A percentile compares a stretch with the other conserved stretches of the same genome.
Conservation (phyloP, 37 sponge, comb jelly and placozoan species). For the Geodia barretti region DNA sequence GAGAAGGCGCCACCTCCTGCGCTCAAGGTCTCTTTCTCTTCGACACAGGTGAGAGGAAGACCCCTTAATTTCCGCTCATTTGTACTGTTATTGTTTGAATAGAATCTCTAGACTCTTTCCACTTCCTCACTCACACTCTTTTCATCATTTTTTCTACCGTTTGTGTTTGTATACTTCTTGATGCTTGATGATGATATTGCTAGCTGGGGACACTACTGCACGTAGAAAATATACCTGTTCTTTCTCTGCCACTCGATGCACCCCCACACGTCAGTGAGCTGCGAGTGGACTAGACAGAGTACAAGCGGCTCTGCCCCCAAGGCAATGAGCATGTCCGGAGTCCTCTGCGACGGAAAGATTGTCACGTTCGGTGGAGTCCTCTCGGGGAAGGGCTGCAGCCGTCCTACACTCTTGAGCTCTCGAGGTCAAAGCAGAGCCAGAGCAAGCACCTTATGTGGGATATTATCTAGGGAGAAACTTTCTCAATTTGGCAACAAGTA, state of each 20-base stretch:
- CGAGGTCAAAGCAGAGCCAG: no score
- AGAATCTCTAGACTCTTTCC: no score
- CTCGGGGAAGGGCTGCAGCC: conserved; percentile 30
- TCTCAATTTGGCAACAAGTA: not conserved
- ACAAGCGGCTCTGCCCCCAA: conserved; percentile 49
- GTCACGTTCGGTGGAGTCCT: conserved; percentile 78
- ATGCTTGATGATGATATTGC: not conserved
- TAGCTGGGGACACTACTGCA: not conserved
- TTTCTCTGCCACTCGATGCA: no score
- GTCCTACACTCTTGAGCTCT: not conserved
- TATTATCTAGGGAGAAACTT: no score
- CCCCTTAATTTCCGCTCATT: no score
- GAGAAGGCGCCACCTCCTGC: conserved; percentile 39
- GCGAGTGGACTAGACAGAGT: conserved; percentile 22
- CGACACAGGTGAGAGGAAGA: conserved; percentile 32
- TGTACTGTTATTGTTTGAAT: no score
- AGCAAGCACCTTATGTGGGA: no score
- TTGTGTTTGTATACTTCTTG: conserved; percentile 18
- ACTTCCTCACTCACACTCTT: no score
- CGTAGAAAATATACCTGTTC: no score
- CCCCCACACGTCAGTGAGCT: no score
- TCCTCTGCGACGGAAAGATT: conserved; percentile 24
- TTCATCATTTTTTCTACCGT: no score
- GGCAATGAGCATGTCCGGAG: conserved; percentile 36
- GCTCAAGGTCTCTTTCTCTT: conserved; percentile 43